phyloP scores from a whole-genome alignment of 2,888 invertebrate species.

The Stegana nigrithorax region DNA sequence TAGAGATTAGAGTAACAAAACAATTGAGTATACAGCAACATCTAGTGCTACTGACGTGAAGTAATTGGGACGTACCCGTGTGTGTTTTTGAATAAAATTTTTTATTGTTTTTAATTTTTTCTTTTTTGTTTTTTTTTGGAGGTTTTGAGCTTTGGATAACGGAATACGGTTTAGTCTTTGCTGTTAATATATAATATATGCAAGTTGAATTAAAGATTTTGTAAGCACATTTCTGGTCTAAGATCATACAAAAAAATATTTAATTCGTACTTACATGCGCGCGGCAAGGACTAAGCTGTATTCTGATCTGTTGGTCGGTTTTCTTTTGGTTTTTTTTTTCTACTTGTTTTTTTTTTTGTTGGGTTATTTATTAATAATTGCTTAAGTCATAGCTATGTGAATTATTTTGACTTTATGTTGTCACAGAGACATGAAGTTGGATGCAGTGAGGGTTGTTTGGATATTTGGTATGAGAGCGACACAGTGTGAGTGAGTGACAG shows the following conservation, averaged over 20 bases:
- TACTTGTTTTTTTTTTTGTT: background rate
- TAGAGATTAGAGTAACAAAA: background rate
- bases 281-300: conserved; percentile 68
- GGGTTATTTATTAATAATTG: background rate
- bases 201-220: conserved; percentile 44
- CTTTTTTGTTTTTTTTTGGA: conserved; percentile 5
- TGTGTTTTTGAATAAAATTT: conserved; percentile 27
- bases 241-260: conserved; percentile 42
- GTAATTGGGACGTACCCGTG: conserved; percentile 43
- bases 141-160: conserved; percentile 31
- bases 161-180: conserved; percentile 69
- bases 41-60: conserved; percentile 26
- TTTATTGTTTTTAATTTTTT: conserved; percentile 7
- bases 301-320: conserved; percentile 50
- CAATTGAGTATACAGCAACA: background rate
- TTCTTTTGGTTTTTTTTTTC: background rate
- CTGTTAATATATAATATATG: conserved; percentile 62
- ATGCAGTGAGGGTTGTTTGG: too few species aligned
- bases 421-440: too few species aligned
- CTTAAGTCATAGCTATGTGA: background rate
- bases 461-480: too few species aligned
- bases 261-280: conserved; percentile 59
- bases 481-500: too few species aligned
- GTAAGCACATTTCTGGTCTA: background rate
- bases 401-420: too few species aligned